phyloP scores from a whole-genome alignment of 2,888 invertebrate species.

The Cheilosia urbana region DNA sequence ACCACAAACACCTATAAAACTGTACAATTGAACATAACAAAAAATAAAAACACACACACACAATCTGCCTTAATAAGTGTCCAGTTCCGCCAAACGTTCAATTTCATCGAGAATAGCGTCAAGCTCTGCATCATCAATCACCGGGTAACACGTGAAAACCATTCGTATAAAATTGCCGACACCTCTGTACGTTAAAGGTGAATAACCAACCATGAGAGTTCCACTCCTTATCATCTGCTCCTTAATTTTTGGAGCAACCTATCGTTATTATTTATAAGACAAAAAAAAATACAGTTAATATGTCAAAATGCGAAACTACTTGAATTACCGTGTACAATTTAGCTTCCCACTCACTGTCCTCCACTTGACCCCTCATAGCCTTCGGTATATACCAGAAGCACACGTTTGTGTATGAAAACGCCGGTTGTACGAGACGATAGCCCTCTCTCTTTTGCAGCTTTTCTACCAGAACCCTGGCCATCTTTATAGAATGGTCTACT shows the following conservation, averaged over 20 bases:
- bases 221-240: slow-evolving; percentile 88
- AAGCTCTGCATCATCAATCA: slow-evolving; percentile 85
- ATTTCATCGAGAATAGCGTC: slow-evolving; percentile 87
- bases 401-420: slow-evolving; percentile 91
- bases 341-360: slow-evolving; percentile 85
- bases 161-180: slow-evolving; percentile 91
- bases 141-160: slow-evolving; percentile 90
- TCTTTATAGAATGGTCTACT: slow-evolving; percentile 88
- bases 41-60: background rate
- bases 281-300: background rate
- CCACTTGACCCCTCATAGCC: slow-evolving; percentile 82
- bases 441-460: slow-evolving; percentile 84
- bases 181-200: slow-evolving; percentile 87
- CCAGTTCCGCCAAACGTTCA: slow-evolving; percentile 85
- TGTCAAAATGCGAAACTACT: slow-evolving; percentile 20
- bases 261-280: slow-evolving; percentile 76
- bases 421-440: slow-evolving; percentile 87
- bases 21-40: background rate
- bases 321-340: slow-evolving; percentile 83
- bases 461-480: slow-evolving; percentile 86
- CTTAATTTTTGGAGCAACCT: slow-evolving; percentile 89
- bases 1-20: slow-evolving; percentile 26
- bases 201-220: slow-evolving; percentile 90
- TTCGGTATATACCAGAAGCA: slow-evolving; percentile 95
- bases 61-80: slow-evolving; percentile 33